Base-by-base conservation (phyloP, 1,140 invertebrate species). In the Helicoverpa zea region DNA sequence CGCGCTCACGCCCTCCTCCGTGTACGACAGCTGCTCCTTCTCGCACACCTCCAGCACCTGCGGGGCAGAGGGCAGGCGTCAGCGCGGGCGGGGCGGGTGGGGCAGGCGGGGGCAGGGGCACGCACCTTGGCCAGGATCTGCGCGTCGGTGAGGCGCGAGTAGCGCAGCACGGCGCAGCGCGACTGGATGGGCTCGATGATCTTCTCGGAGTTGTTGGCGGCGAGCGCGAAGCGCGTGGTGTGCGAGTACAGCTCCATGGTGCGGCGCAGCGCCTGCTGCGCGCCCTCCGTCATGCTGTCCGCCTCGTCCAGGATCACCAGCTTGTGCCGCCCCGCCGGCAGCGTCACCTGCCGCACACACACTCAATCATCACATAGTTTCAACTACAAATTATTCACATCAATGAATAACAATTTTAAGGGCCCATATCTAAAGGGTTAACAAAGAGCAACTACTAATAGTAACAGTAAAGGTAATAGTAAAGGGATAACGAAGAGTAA, bases 171-270 rank as follows among this genome's bases (percentile, higher is more conserved):
- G 11, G 99, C 99, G 96, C 99, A 99, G 52, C 99, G 96, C 0
- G 99, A 99, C 94, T 99, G 99, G 86, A 99, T 99, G 0, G 99
- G 98, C 94, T 99, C 99, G 83, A 99, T 99, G 66, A 99, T 99
- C 96, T 99, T 99, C 90, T 99, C 99, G 81, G 98, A 99, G 83
- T 98, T 98, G 93, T 99, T 99, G 92, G 99, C 99, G 63, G 99
- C 99, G 2, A 99, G 95, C 3, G 99, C 99, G 96, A 99, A 99
- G 83, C 99, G 96, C 1, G 99, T 99, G 10, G 99, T 99, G 90
- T 97, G 97, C 68, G 98, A 99, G 94, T 99, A 99, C 63, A 99
- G 97, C 95, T 99, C 99, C 99, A 99, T 99, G 3, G 99, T 99
- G 88, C 99, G 96, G 14, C 99, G 96, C 47, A 99, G 94, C 4